Evolutionary conservation across 2,113 vertebrate genomes (phyloP), one percentile per base, ranked within the genome.

Genomic region (Peromyscus leucopus): DNA sequence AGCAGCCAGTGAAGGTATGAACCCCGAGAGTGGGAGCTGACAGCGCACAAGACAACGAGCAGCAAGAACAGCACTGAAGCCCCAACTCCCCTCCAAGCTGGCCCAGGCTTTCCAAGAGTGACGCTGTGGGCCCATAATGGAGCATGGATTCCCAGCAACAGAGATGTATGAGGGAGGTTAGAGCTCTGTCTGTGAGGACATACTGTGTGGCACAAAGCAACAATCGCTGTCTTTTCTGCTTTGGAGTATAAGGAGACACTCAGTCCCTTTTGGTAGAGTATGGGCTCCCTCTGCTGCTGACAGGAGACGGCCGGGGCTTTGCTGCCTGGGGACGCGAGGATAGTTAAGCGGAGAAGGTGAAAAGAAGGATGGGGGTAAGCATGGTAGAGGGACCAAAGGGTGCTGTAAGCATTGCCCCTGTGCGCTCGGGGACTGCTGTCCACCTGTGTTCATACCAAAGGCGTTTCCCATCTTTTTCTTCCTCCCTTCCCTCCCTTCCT

Each of bases 261-360:
- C 48, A 0, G 0, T 0, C 1, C 46, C 65, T 96, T 97, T 97
- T 0, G 48, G 57, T 98, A 80, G 98, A 98, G 46, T 97, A 3
- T 96, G 96, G 71, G 98, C 98, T 96, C 98, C 98, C 98, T 98
- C 98, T 98, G 97, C 97, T 98, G 98, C 86, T 65, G 9, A 15
- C 1, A 55, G 28, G 28, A 76, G 67, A 78, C 82, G 89, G 63
- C 12, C 71, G 28, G 83, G 2, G 15, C 65, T 57, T 7, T 12
- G 1, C 76, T 90, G 24, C 63, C 13, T 0, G 4, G 80, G 82
- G 42, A 19, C 74, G 57, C 21, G 5, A 22, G 67, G 59, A 90
- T 55, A 74, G 39, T 31, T 10, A 9, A 51, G 12, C 42, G 48
- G 36, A 91, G 59, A 7, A 55, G 79, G 42, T n/a, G 57, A 65